phyloP scores from a whole-genome alignment of 2,113 vertebrate genomes.

The Irena cyanogastra region DNA sequence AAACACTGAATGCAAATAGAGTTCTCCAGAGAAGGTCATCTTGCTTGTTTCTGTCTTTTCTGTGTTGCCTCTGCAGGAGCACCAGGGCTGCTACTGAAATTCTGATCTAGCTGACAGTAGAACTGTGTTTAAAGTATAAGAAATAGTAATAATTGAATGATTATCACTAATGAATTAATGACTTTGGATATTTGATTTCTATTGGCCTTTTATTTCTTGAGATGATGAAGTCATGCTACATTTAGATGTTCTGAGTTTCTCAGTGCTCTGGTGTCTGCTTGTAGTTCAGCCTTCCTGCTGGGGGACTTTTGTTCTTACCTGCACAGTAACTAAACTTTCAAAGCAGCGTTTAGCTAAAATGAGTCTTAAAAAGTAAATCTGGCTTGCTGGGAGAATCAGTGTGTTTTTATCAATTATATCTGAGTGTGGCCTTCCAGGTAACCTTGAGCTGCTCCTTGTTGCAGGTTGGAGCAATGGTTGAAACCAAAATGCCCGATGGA shows the following conservation, averaged over 20 bases:
- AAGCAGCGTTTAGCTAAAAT: background rate
- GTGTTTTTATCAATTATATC: background rate
- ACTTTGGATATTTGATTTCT: background rate
- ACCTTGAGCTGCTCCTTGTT: background rate
- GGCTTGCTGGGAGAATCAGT: background rate
- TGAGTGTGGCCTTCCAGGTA: background rate
- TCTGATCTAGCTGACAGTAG: background rate
- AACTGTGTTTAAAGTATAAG: background rate
- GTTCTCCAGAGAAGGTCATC: background rate
- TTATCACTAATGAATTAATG: background rate
- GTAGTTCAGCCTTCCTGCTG: background rate
- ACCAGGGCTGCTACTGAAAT: background rate
- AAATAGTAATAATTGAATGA: background rate
- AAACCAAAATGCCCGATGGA: constrained; percentile 92
- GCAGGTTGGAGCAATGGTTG: constrained; percentile 94
- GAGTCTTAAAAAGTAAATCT: background rate
- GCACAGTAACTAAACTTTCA: background rate
- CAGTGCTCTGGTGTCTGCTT: background rate
- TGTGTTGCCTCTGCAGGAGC: background rate
- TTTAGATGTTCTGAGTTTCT: background rate
- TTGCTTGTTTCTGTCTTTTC: background rate
- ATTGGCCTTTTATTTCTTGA: background rate
- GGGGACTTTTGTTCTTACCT: background rate
- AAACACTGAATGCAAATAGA: background rate
- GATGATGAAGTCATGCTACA: background rate